Conservation (phyloP, 2,888 invertebrate genomes). For the Lasioglossum calceatum region DNA sequence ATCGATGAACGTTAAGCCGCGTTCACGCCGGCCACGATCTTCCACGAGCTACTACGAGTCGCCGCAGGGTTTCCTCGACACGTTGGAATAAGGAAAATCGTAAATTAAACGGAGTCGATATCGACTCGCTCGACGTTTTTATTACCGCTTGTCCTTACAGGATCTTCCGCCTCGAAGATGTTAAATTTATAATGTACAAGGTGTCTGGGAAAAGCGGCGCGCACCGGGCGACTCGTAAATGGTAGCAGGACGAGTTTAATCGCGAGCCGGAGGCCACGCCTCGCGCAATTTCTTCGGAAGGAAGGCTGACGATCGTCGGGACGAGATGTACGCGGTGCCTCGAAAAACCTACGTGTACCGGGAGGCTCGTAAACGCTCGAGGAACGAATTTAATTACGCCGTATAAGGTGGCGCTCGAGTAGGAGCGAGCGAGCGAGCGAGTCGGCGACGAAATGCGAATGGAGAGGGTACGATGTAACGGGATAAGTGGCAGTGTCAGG, state of each 20-base stretch:
- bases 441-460: conserved; percentile 48
- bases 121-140: background rate
- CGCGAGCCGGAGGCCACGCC: background rate
- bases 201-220: conserved; percentile 18
- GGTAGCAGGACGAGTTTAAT: background rate
- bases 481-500: conserved; percentile 61
- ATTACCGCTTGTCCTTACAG: background rate
- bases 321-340: background rate
- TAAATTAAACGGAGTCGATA: background rate
- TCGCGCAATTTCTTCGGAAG: background rate
- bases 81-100: too few species aligned
- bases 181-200: background rate
- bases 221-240: conserved; percentile 1
- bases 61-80: background rate
- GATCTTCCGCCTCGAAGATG: background rate
- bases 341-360: conserved; percentile 11
- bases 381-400: conserved; percentile 55
- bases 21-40: conserved; percentile 17
- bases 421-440: conserved; percentile 22
- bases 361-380: conserved; percentile 2
- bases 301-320: background rate
- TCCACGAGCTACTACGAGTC: background rate
- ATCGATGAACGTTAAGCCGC: conserved; percentile 45
- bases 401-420: conserved; percentile 53
- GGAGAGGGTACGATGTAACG: conserved; percentile 57